Percentiles rank a stretch among this genome's conserved stretches.
phyloP scores from a whole-genome alignment of 2,888 invertebrate species.

The Catocala nupta region DNA sequence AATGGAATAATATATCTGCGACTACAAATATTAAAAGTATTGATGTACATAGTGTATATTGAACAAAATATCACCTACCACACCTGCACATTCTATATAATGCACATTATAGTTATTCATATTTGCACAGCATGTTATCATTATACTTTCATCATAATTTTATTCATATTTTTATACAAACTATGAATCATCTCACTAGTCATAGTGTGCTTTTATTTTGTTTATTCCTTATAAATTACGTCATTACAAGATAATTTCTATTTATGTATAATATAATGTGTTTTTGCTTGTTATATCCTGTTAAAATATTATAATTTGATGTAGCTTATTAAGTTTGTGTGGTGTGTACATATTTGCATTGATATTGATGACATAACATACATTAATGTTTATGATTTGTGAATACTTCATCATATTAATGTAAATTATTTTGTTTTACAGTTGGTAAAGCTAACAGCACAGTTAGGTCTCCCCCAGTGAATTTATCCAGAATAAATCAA shows the following conservation, averaged over 20 bases:
- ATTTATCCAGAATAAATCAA: constrained; percentile 78
- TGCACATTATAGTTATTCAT: constrained; percentile 35
- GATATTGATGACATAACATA: not conserved
- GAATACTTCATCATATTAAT: constrained; percentile 16
- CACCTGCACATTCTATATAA: constrained; percentile 43
- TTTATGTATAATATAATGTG: constrained; percentile 10
- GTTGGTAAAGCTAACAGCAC: constrained; percentile 77
- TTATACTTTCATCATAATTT: constrained; percentile 18
- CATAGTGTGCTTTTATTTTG: constrained; percentile 21
- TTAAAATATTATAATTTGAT: constrained; percentile 2
- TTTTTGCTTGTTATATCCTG: constrained; percentile 1
- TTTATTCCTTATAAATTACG: constrained; percentile 26
- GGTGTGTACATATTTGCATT: constrained; percentile 1
- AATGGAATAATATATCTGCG: constrained; percentile 10
- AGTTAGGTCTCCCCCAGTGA: constrained; percentile 77
- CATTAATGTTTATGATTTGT: not conserved
- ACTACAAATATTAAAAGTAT: constrained; percentile 21
- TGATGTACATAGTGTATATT: constrained; percentile 40
- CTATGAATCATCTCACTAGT: constrained; percentile 18
- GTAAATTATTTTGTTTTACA: constrained; percentile 52
- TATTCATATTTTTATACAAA: constrained; percentile 24
- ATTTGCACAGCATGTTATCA: constrained; percentile 53
- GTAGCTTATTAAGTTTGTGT: not conserved
- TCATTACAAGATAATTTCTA: constrained; percentile 7
- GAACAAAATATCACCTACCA: constrained; percentile 19